Evolutionary conservation across 2,113 vertebrate species (phyloP), one percentile per base, ranked within the genome.

Genomic region (Zootoca vivipara): DNA sequence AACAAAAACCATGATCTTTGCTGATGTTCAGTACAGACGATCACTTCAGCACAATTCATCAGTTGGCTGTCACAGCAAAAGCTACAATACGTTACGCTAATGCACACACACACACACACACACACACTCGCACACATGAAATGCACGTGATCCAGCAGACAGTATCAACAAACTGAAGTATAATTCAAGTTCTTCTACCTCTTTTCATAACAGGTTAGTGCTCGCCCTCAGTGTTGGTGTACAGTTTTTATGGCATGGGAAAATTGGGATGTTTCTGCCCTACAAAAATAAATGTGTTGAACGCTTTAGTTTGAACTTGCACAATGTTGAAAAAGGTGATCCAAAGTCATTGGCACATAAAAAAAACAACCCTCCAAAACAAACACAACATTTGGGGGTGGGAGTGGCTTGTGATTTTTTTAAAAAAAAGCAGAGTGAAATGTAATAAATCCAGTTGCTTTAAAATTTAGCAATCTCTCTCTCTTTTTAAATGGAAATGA

Each of bases 201-300:
- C 97, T 97, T 97, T 97, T 97, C 97, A 97, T 96, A 97, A 97
- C 97, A 97, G 97, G 97, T 97, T 97, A 97, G 96, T 96, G 96
- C 96, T 97, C 95, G 96, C 96, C 93, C 96, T 97, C 96, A 97
- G 95, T 96, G 97, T 97, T 97, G 97, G 97, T 95, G 97, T 97
- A 97, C 97, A 97, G 97, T 97, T 97, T 97, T 97, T 97, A 97
- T 97, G 97, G 97, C 97, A 97, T 96, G 97, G 97, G 90, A 97
- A 97, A 96, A 97, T 97, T 96, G 96, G 96, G 96, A 97, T 93
- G 97, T 97, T 97, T 96, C 96, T 97, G 95, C 96, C 97, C 96
- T 97, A 97, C 94, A 96, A 97, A 97, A 97, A 97, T 97, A 97
- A 97, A 97, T 95, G 96, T 95, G 97, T 96, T 97, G 95, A 97